Percentiles rank a stretch among this genome's conserved stretches.
Evolutionary conservation across 2,888 invertebrate species (phyloP).

Genomic region (Beris morrisii): DNA sequence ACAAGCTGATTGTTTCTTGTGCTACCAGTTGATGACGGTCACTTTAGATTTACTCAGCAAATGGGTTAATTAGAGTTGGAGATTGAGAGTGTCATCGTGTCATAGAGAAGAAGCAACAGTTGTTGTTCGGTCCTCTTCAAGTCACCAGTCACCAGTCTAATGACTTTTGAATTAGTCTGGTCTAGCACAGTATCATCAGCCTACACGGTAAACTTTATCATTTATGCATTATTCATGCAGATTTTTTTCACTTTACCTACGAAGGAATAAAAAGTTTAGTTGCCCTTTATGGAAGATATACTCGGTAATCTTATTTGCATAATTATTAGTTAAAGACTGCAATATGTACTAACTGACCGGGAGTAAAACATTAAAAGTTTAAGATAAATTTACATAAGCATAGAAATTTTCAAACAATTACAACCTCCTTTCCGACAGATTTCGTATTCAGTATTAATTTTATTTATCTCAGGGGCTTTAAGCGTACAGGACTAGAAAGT

Average conservation of each 20-base stretch:
- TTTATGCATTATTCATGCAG: constrained; percentile 27
- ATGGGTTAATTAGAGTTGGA: constrained; percentile 20
- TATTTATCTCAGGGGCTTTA: too few species aligned
- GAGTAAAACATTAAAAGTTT: constrained; percentile 9
- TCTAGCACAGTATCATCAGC: neutral
- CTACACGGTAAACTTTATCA: constrained; percentile 19
- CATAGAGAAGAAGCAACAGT: constrained; percentile 19
- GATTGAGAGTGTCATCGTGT: constrained; percentile 27
- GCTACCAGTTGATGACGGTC: constrained; percentile 27
- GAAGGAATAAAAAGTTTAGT: constrained; percentile 3
- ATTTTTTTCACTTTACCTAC: constrained; percentile 1
- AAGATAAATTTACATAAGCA: constrained; percentile 27
- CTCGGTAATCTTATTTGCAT: constrained; percentile 27
- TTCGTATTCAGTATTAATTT: too few species aligned
- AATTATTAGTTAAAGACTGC: constrained; percentile 22
- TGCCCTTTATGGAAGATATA: constrained; percentile 16
- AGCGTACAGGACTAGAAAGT: too few species aligned
- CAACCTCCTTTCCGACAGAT: too few species aligned
- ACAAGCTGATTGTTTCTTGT: constrained; percentile 28
- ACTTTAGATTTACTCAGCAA: constrained; percentile 29
- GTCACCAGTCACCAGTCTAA: constrained; percentile 4
- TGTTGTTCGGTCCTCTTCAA: constrained; percentile 8
- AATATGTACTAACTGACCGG: constrained; percentile 20
- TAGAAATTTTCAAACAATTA: constrained; percentile 25
- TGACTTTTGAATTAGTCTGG: constrained; percentile 18